Percentiles rank a stretch among this genome's conserved stretches.
phyloP scores from a whole-genome alignment of 2,888 invertebrate species.

The Lycocerus yunnanus region DNA sequence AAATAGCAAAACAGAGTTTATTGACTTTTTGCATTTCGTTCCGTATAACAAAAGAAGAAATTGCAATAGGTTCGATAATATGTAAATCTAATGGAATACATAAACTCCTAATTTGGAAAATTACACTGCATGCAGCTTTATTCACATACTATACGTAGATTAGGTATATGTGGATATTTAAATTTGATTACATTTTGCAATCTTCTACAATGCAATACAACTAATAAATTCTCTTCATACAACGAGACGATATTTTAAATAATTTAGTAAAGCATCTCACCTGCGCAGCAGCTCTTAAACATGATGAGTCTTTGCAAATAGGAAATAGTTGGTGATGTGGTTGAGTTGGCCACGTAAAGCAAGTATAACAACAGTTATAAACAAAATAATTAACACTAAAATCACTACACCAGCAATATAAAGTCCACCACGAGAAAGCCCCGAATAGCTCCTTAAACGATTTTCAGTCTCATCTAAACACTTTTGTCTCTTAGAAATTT shows the following conservation, averaged over 20 bases:
- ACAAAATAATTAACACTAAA: conserved; percentile 50
- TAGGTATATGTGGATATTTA: too few species aligned
- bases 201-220: too few species aligned
- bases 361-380: conserved; percentile 56
- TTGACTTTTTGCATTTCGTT: conserved; percentile 23
- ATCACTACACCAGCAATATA: conserved; percentile 41
- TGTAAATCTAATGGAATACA: background rate
- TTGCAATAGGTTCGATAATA: background rate
- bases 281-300: conserved; percentile 59
- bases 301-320: conserved; percentile 56
- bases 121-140: background rate
- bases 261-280: conserved; percentile 41
- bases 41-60: conserved; percentile 7
- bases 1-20: conserved; percentile 26
- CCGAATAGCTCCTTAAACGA: conserved; percentile 43
- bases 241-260: background rate
- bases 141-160: too few species aligned
- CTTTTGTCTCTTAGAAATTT: conserved; percentile 16
- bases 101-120: background rate
- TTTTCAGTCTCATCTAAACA: conserved; percentile 38
- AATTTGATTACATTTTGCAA: too few species aligned
- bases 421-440: conserved; percentile 44
- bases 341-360: conserved; percentile 56
- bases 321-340: conserved; percentile 52
- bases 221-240: background rate